These are phyloP conservation scores for Drosophila virilis DNA, from an alignment of 1,140 invertebrate species.

Conservation along the genomic window DNA sequence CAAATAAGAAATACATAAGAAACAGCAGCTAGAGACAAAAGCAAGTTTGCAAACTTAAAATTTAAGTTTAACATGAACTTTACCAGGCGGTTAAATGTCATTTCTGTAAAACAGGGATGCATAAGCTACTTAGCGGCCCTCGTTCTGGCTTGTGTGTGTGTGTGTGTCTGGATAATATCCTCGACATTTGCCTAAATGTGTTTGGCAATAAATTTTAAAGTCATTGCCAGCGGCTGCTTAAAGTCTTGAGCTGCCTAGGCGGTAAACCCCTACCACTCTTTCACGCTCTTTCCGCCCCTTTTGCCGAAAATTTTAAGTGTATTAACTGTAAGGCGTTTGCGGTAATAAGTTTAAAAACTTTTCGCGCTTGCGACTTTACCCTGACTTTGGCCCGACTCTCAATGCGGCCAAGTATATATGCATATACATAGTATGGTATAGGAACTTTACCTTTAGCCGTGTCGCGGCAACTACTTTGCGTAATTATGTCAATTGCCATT, in stretches of 20 bases:
- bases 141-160: constrained; percentile 11
- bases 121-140: not conserved
- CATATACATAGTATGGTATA: not conserved
- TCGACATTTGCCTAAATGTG: constrained; percentile 43
- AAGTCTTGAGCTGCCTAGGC: constrained; percentile 39
- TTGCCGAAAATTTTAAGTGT: constrained; percentile 30
- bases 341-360: constrained; percentile 79
- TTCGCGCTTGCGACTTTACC: constrained; percentile 33
- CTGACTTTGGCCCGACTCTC: constrained; percentile 23
- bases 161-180: constrained; percentile 22
- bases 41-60: not conserved
- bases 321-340: constrained; percentile 55
- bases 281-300: too few relatives aligned
- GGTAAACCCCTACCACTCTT: not conserved
- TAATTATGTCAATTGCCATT: constrained; percentile 81
- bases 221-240: constrained; percentile 71
- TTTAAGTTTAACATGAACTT: not conserved
- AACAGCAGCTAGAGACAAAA: not conserved
- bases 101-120: not conserved
- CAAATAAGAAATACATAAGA: not conserved
- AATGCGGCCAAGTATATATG: not conserved
- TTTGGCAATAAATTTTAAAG: constrained; percentile 77
- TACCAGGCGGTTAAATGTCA: not conserved
- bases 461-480: constrained; percentile 71
- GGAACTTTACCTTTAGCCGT: constrained; percentile 11